A percentile compares a stretch with the other conserved stretches of the same genome.
Evolutionary conservation across 2,797 vertebrate genomes (phyloP).

Genomic region (Ataeniobius toweri): DNA sequence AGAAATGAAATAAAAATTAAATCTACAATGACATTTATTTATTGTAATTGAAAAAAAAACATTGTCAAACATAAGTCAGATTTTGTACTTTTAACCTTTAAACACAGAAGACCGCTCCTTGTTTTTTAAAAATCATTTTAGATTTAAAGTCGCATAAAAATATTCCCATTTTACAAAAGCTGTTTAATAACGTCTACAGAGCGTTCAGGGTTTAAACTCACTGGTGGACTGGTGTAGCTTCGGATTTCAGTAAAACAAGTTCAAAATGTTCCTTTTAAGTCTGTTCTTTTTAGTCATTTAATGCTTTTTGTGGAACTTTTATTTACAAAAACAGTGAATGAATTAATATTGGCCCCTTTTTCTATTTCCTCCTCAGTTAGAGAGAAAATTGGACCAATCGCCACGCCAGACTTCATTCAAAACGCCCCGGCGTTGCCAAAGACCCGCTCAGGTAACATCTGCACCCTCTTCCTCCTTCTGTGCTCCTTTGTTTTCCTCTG

Average conservation of each 20-base stretch:
- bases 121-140: not conserved
- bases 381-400: slow-evolving; percentile 86
- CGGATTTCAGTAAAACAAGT: not conserved
- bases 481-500: not conserved
- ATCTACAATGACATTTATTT: too few relatives aligned
- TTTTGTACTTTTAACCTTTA: not conserved
- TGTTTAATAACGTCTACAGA: not conserved
- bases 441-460: slow-evolving; percentile 82
- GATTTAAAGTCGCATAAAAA: not conserved
- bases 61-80: not conserved
- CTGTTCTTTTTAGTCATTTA: not conserved
- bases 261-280: not conserved
- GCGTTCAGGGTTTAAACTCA: not conserved
- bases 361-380: slow-evolving; percentile 70
- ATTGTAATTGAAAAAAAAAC: too few relatives aligned
- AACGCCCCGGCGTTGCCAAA: slow-evolving; percentile 84
- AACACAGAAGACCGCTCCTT: too few relatives aligned
- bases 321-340: not conserved
- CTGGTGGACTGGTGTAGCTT: not conserved
- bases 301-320: not conserved
- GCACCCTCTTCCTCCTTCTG: not conserved
- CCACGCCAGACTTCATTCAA: slow-evolving; percentile 86
- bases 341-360: not conserved
- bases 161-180: not conserved
- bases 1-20: too few relatives aligned